phyloP scores from a whole-genome alignment of 1,140 invertebrate species.

The Bombus waltoni region DNA sequence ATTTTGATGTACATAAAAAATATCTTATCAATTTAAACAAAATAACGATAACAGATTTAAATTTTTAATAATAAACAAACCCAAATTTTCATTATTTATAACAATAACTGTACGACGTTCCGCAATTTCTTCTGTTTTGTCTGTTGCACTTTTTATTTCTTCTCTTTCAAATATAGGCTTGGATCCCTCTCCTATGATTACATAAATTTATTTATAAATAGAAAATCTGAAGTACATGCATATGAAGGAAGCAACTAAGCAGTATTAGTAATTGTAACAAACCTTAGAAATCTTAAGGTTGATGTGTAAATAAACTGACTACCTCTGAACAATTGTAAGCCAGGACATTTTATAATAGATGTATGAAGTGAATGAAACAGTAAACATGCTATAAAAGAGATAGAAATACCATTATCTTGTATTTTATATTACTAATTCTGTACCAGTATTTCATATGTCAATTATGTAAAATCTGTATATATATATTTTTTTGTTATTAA shows the following conservation, averaged over 20 bases:
- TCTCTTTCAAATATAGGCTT: slow-evolving; percentile 73
- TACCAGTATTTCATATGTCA: neutral
- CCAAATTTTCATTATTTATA: slow-evolving; percentile 45
- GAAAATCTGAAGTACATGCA: neutral
- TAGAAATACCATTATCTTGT: neutral
- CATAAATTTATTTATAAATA: slow-evolving; percentile 21
- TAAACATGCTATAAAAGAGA: neutral
- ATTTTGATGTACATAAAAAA: neutral
- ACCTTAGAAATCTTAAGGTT: slow-evolving; percentile 13
- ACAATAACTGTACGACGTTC: slow-evolving; percentile 64
- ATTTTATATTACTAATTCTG: neutral
- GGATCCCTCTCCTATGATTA: slow-evolving; percentile 65
- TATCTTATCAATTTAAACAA: neutral
- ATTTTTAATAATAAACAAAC: slow-evolving; percentile 45
- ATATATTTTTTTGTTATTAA: neutral
- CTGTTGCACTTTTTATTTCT: slow-evolving; percentile 59
- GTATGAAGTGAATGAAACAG: neutral
- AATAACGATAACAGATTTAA: neutral
- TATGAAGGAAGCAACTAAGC: neutral
- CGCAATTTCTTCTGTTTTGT: slow-evolving; percentile 43
- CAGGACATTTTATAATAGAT: neutral
- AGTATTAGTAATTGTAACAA: slow-evolving; percentile 1
- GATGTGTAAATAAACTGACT: slow-evolving; percentile 9
- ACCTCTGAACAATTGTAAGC: slow-evolving; percentile 38
- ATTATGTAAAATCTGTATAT: neutral